These are phyloP conservation scores for Mylabris phalerata DNA, from an alignment of 1,140 invertebrate species.

Conservation along the genomic window DNA sequence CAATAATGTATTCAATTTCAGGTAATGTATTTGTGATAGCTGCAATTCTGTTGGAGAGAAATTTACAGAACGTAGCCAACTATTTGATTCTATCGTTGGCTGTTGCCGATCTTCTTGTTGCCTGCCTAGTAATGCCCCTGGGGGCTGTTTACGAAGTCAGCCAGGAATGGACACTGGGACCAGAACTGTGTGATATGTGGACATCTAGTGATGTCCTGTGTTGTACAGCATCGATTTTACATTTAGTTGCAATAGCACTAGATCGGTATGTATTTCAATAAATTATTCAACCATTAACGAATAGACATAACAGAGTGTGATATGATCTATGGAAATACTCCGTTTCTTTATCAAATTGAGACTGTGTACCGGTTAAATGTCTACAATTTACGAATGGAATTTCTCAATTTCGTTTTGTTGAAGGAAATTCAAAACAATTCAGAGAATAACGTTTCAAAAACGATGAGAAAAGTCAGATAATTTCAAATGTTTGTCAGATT, in stretches of 20 bases:
- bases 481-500: no score
- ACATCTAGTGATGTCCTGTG: slow-evolving; percentile 94
- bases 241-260: slow-evolving; percentile 91
- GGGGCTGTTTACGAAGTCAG: slow-evolving; percentile 75
- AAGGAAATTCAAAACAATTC: no score
- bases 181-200: slow-evolving; percentile 92
- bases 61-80: slow-evolving; percentile 90
- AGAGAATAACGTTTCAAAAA: no score
- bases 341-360: no score
- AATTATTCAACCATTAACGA: no score
- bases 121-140: slow-evolving; percentile 88
- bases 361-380: no score
- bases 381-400: no score
- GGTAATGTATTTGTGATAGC: slow-evolving; percentile 98
- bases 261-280: slow-evolving; percentile 50
- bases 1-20: slow-evolving; percentile 43
- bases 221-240: slow-evolving; percentile 93
- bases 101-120: slow-evolving; percentile 90
- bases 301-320: no score
- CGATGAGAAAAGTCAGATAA: no score
- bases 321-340: no score
- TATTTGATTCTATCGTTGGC: slow-evolving; percentile 90
- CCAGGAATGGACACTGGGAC: slow-evolving; percentile 52
- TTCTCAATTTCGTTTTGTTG: no score
- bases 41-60: slow-evolving; percentile 90